These are phyloP conservation scores for Subanguina moxae DNA, from an alignment of 1,140 invertebrate genomes.

Conservation along the genomic window DNA sequence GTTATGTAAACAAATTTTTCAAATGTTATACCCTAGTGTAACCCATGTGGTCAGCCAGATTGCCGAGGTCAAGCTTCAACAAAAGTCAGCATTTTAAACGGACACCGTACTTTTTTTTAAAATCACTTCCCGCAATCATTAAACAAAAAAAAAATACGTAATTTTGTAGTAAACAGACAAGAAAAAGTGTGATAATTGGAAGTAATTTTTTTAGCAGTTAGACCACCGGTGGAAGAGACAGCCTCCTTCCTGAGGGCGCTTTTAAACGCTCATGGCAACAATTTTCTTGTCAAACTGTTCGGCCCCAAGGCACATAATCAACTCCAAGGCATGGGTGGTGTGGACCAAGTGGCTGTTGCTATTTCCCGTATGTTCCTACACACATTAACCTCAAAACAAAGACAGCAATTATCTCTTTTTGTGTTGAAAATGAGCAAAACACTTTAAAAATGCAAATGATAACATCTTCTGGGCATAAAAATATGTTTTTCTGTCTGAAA, in stretches of 20 bases:
- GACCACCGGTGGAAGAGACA: conserved; percentile 90
- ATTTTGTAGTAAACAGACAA: not conserved
- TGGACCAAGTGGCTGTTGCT: conserved; percentile 87
- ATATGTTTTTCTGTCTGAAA: too few relatives aligned
- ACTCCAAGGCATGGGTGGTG: conserved; percentile 79
- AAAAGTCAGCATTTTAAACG: too few relatives aligned
- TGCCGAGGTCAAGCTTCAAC: too few relatives aligned
- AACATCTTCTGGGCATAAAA: too few relatives aligned
- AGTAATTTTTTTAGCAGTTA: conserved; percentile 70
- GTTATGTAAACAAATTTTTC: too few relatives aligned
- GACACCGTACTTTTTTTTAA: too few relatives aligned
- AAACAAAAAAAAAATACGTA: not conserved
- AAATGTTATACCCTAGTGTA: too few relatives aligned
- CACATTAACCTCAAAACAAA: not conserved
- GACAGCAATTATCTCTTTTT: too few relatives aligned
- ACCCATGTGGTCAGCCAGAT: too few relatives aligned
- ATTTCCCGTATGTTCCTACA: conserved; percentile 71
- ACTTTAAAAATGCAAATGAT: too few relatives aligned
- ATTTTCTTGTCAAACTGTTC: conserved; percentile 90
- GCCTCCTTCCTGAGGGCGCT: conserved; percentile 86
- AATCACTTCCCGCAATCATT: not conserved
- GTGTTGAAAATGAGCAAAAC: too few relatives aligned
- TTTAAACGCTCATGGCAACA: conserved; percentile 84
- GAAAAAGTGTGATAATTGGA: not conserved
- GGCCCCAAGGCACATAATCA: conserved; percentile 85